Evolutionary conservation across 92 coral and sea anemone genomes (phyloP).

Genomic region (Phenganax subtilis): DNA sequence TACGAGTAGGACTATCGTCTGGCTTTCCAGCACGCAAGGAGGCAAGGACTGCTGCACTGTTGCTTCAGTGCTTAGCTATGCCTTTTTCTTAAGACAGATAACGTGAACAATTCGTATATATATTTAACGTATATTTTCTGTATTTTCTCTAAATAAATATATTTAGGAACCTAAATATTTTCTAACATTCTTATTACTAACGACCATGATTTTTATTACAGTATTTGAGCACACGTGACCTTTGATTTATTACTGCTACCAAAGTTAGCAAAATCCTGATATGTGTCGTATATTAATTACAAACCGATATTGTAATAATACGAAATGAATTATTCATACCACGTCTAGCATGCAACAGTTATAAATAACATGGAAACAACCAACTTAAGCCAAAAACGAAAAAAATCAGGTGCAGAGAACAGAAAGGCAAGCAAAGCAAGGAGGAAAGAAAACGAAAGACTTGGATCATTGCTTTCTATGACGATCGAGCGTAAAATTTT

Average conservation of each 20-base stretch:
- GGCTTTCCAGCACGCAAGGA: background rate
- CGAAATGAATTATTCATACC: background rate
- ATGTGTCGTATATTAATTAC: background rate
- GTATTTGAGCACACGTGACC: conserved; percentile 1
- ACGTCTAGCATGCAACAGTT: background rate
- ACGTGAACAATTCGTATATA: background rate
- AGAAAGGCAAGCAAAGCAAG: conserved; percentile 18
- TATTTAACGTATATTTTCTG: background rate
- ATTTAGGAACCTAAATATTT: background rate
- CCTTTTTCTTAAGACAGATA: background rate
- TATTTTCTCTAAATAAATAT: background rate
- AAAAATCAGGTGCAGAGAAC: conserved; percentile 2
- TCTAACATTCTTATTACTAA: background rate
- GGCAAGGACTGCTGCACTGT: conserved; percentile 14
- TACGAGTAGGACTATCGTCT: background rate
- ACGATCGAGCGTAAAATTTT: conserved; percentile 11
- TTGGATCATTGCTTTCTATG: conserved; percentile 12
- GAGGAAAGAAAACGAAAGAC: conserved; percentile 3
- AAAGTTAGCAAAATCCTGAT: background rate
- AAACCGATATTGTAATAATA: background rate
- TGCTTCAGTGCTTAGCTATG: conserved; percentile 1
- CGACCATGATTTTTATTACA: background rate
- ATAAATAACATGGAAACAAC: background rate
- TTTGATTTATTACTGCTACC: background rate
- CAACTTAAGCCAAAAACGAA: background rate